phyloP scores from a whole-genome alignment of 1,140 invertebrate genomes.

The Periplaneta americana region DNA sequence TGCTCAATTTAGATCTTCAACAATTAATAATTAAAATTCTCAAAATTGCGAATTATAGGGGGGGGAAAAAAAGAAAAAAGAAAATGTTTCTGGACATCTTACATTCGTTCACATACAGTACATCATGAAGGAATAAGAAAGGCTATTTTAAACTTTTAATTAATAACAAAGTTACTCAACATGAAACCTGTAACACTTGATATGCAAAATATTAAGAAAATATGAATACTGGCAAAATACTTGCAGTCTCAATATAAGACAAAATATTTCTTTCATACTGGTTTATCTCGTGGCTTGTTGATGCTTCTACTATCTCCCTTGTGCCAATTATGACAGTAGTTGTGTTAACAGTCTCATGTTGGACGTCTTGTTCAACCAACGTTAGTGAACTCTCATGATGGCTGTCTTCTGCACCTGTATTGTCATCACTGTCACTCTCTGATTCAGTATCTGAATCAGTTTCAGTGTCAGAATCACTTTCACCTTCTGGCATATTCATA shows the following conservation, averaged over 20 bases:
- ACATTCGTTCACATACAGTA: no score
- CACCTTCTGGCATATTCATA: background rate
- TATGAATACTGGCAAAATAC: background rate
- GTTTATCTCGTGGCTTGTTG: background rate
- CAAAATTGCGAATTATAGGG: no score
- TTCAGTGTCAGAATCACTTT: constrained; percentile 4
- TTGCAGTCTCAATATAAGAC: no score
- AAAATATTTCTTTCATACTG: background rate
- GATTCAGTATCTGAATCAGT: background rate
- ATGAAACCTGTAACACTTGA: no score
- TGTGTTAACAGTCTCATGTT: background rate
- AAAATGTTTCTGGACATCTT: no score
- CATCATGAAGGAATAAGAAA: no score
- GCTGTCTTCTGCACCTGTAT: background rate
- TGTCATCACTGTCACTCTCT: constrained; percentile 6
- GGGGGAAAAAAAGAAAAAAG: no score
- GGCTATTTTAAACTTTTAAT: no score
- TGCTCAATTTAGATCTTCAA: no score
- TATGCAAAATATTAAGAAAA: background rate
- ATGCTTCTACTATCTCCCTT: background rate
- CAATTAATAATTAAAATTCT: no score
- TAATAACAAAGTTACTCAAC: no score
- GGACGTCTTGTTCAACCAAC: background rate
- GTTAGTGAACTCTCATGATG: background rate
- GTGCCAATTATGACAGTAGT: background rate